A percentile compares a stretch with the other conserved stretches of the same genome.
phyloP scores from a whole-genome alignment of 2,888 invertebrate species.

The Lepidochrysops patricia region DNA sequence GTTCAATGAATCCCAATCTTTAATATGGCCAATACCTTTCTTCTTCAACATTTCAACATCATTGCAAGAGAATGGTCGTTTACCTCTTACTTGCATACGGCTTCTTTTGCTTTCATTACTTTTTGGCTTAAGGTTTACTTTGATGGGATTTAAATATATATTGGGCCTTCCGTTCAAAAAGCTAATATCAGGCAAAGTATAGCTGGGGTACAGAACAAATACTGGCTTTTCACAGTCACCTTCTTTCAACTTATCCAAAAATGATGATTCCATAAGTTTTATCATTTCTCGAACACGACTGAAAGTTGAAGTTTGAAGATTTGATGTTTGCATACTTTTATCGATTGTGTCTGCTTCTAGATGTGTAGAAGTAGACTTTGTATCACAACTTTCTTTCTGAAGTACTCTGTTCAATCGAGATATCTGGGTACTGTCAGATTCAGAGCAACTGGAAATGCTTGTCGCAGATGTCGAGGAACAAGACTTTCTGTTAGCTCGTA shows the following conservation, averaged over 20 bases:
- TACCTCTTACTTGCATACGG: constrained; percentile 54
- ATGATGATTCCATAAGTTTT: constrained; percentile 80
- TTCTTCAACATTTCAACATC: constrained; percentile 87
- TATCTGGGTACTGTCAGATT: constrained; percentile 70
- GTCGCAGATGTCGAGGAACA: constrained; percentile 67
- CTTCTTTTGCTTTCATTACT: constrained; percentile 53
- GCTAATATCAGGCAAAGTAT: constrained; percentile 90
- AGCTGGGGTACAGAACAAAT: constrained; percentile 92
- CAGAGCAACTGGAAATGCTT: constrained; percentile 71
- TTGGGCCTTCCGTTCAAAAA: constrained; percentile 80
- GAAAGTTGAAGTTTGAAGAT: constrained; percentile 49
- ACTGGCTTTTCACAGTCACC: constrained; percentile 83
- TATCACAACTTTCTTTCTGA: constrained; percentile 53
- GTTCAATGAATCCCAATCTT: constrained; percentile 95
- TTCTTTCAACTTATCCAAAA: constrained; percentile 79
- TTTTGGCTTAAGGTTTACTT: constrained; percentile 62
- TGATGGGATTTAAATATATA: constrained; percentile 83
- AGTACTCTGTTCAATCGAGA: constrained; percentile 60
- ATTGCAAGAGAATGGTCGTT: constrained; percentile 84
- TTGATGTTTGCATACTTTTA: constrained; percentile 84
- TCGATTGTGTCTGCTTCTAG: constrained; percentile 76
- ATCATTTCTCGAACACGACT: constrained; percentile 67
- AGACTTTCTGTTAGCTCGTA: constrained; percentile 54
- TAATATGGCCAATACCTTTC: constrained; percentile 87
- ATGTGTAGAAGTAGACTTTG: constrained; percentile 68